Base-by-base conservation (phyloP, 1,140 invertebrate species). In the Dufourea novaeangliae region DNA sequence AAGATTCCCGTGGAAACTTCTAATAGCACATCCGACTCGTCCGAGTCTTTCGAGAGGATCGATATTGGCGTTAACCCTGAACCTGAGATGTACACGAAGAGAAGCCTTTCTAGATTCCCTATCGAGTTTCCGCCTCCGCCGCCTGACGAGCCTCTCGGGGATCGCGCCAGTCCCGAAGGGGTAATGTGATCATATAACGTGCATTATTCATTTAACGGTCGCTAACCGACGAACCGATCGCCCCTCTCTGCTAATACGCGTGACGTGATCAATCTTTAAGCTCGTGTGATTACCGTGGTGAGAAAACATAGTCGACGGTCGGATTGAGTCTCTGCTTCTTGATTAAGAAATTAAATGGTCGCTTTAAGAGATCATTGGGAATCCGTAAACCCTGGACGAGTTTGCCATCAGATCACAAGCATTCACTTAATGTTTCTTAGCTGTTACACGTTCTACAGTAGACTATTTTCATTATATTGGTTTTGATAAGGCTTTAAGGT, bases 81-180 rank as follows among this genome's bases (percentile, higher is more conserved):
- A 56, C 71, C 70, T 39, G 75, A 83, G 20, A 82, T 59, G 22
- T 50, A 63, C 34, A 41, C 56, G 17, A 75, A 72, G 63, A 78
- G 72, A 80, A 85, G 70, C 22, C 80, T 89, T 52, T 84, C 88
- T 37, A 88, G 77, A 83, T 92, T 91, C 71, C 89, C 90, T 37
- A 84, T 89, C 46, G 87, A 91, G 73, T 91, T 90, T 87, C 84
- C 87, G n/a, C 82, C 80, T 62, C 82, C 88, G 12, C 82, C 84
- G 17, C 59, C 70, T 4, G 93, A 94, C 57, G 93, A 94, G 80
- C 95, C 95, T 0, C 90, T 97, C 27, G 96, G 96, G n/a, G 96
- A 96, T 86, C 94, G 96, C 78, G 95, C 95, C 73, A 97, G 96
- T 91, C 96, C 96, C 2, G 95, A 97, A 93, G 95, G 95, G 76